These are phyloP conservation scores for Porites rus DNA, from an alignment of 92 coral and sea anemone genomes.

Conservation along the genomic window DNA sequence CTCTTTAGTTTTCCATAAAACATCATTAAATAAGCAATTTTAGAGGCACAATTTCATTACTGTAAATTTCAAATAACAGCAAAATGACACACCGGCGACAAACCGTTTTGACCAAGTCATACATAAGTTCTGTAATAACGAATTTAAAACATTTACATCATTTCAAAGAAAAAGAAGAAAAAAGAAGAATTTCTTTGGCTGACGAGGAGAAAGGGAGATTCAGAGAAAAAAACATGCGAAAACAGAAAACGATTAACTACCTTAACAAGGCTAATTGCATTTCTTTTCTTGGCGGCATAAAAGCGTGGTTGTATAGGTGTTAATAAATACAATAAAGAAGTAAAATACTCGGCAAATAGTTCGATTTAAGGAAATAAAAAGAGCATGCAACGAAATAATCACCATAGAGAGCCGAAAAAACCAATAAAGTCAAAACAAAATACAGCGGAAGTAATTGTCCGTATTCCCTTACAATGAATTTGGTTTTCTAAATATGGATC, in stretches of 20 bases:
- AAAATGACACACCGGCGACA: neutral
- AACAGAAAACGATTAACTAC: neutral
- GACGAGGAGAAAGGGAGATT: neutral
- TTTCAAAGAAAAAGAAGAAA: no score
- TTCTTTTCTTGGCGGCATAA: conserved; percentile 28
- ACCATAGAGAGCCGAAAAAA: neutral
- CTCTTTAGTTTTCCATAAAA: neutral
- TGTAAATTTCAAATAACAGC: neutral
- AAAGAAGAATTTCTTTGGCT: neutral
- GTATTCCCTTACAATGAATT: neutral
- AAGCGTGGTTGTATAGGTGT: conserved; percentile 18
- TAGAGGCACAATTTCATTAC: neutral
- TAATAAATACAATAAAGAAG: conserved; percentile 18
- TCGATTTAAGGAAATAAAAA: conserved; percentile 3
- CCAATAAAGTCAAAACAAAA: neutral
- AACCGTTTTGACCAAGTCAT: neutral
- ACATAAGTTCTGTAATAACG: neutral
- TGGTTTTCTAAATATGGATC: neutral
- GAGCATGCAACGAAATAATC: conserved; percentile 26
- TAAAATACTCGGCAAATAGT: conserved; percentile 9
- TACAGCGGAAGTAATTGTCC: neutral
- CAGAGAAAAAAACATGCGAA: neutral
- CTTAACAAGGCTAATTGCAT: conserved; percentile 23
- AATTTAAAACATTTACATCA: no score
- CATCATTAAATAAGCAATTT: neutral